phyloP scores from a whole-genome alignment of 2,888 invertebrate species.

The Nesidiocoris tenuis region DNA sequence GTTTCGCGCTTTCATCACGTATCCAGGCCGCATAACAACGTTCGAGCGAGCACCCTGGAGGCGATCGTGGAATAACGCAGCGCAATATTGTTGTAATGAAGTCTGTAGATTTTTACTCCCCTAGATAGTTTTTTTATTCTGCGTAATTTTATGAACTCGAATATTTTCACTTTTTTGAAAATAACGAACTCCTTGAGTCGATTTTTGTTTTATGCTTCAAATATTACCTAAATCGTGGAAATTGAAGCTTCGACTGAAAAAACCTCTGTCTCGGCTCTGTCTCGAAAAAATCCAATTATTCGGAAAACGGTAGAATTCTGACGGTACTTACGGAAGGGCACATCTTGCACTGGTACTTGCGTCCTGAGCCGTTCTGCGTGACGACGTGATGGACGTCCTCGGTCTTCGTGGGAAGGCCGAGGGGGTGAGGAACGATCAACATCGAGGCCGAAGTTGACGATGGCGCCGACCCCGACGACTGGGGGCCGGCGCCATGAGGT shows the following conservation, averaged over 20 bases:
- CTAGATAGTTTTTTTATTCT: background rate
- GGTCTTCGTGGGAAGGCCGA: slow-evolving; percentile 56
- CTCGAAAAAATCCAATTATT: too few species aligned
- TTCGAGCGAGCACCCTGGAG: background rate
- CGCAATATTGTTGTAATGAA: too few species aligned
- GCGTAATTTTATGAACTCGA: background rate
- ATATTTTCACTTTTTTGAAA: background rate
- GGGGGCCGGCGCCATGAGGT: background rate
- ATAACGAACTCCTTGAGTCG: background rate
- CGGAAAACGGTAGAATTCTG: too few species aligned
- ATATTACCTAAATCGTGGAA: too few species aligned
- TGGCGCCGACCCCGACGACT: background rate
- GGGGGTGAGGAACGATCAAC: slow-evolving; percentile 85
- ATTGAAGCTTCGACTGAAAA: too few species aligned
- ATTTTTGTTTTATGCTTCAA: background rate
- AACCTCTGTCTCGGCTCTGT: too few species aligned
- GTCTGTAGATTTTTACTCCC: too few species aligned
- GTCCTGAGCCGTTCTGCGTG: slow-evolving; percentile 54
- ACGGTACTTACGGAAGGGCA: slow-evolving; percentile 84
- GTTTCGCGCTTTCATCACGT: background rate
- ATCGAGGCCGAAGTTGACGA: slow-evolving; percentile 57
- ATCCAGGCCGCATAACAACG: background rate
- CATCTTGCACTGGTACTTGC: slow-evolving; percentile 96
- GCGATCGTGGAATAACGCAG: background rate
- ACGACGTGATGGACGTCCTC: slow-evolving; percentile 54